Base-by-base conservation (phyloP, 2,888 invertebrate species). In the Minunthozetes semirufus region DNA sequence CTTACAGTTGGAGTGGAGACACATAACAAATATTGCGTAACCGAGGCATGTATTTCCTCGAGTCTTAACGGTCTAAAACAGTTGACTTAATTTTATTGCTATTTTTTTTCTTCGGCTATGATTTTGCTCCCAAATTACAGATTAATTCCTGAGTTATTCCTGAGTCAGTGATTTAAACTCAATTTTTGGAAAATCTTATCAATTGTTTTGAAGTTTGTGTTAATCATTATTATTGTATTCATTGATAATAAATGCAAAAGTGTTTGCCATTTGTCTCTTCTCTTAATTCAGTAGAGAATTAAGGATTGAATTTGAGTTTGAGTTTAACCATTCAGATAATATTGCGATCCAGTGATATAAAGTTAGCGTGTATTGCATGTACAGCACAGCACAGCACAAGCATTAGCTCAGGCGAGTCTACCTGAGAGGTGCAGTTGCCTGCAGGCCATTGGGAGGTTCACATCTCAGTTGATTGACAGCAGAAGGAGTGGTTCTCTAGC, bases 381-480 rank as follows among this genome's bases (percentile, higher is more conserved):
- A 48, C 48, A 70, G 63, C 63, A 38, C 63, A 11, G 25, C 22
- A 48, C 48, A 70, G 63, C 63, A 38, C 63, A 11, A 25, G 70
- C 70, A 70, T 70, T 22, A 70, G 70, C 19, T 70, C 46, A 70
- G 70, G 42, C 70, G 70, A 70, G 70, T 48, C 70, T 70, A 70
- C 70, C 70, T 70, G 63, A 19, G 59, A 70, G 70, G 70, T 70
- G 70, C 70, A 70, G 70, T 70, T 70, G 70, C 70, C 70, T 70
- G n/a, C 46, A 42, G 70, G 70, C 42, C 70, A 70, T 42, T 19
- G 70, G 68, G 70, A 70, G 70, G 70, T 70, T 19, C 70, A 17
- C 22, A 46, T 6, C 19, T 46, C 70, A 22, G 27, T 70, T 70
- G 70, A 70, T 48, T 70, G 70, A 70, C 70, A 70, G 70, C 48